Conservation (phyloP, 2,888 invertebrate genomes). For the Adelphocoris suturalis region DNA sequence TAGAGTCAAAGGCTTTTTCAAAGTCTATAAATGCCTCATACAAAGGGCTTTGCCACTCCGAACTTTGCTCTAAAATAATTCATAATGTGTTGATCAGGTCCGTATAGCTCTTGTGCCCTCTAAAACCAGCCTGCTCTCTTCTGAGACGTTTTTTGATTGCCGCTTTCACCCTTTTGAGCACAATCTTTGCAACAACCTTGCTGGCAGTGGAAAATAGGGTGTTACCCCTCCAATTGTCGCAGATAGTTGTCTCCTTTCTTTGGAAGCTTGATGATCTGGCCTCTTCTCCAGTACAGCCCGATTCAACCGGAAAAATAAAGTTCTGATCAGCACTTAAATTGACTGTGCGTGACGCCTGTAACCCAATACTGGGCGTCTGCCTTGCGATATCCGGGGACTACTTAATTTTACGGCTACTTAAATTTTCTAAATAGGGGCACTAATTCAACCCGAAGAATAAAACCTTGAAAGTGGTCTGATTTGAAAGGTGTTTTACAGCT, state of each 20-base stretch:
- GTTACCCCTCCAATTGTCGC: conserved; percentile 25
- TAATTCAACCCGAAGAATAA: no score
- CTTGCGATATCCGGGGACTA: no score
- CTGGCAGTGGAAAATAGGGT: background rate
- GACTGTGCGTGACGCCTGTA: no score
- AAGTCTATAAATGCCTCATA: background rate
- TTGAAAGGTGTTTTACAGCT: no score
- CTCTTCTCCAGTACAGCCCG: background rate
- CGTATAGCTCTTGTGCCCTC: background rate
- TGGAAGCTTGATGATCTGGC: background rate
- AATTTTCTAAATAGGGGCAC: no score
- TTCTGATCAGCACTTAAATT: no score
- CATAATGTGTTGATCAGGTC: conserved; percentile 1
- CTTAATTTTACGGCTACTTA: no score
- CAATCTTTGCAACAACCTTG: background rate
- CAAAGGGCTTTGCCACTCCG: background rate
- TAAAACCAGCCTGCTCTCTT: background rate
- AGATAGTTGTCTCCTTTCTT: conserved; percentile 14
- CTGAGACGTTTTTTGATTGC: background rate
- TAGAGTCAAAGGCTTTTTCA: background rate
- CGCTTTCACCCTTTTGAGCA: background rate
- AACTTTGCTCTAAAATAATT: background rate
- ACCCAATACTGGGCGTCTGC: no score
- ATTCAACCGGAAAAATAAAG: no score
- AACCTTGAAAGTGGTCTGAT: no score